A percentile compares a stretch with the other conserved stretches of the same genome.
These are phyloP conservation scores for Hapalemur alaotrensis DNA, from an alignment of 2,797 vertebrate species.

Conservation along the genomic window DNA sequence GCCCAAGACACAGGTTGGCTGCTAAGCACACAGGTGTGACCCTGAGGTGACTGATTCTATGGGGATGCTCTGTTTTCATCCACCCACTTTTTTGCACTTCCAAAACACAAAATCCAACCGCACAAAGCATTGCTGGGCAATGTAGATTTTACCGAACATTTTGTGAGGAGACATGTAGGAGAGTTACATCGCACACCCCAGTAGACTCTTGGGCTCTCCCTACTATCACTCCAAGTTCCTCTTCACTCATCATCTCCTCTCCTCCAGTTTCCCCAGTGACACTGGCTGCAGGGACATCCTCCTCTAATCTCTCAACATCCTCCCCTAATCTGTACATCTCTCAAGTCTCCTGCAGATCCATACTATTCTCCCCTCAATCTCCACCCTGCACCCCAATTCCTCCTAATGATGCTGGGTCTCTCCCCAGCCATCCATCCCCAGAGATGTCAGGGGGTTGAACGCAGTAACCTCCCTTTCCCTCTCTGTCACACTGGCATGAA, in stretches of 20 bases:
- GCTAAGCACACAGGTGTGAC: not conserved
- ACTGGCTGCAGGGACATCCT: not conserved
- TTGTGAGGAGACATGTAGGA: not conserved
- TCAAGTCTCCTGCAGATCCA: not conserved
- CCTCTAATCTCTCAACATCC: not conserved
- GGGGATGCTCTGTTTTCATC: not conserved
- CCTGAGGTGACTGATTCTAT: not conserved
- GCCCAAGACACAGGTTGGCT: too few species aligned
- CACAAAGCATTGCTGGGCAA: not conserved
- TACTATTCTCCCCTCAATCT: not conserved
- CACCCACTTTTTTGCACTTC: not conserved
- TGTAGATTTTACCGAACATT: not conserved
- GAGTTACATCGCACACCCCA: fast-evolving
- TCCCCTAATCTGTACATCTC: not conserved
- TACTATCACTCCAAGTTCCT: not conserved
- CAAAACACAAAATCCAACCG: not conserved
- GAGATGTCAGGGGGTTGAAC: not conserved
- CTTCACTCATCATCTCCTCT: too few species aligned
- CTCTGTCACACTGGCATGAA: not conserved
- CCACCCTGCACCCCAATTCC: not conserved
- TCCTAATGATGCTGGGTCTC: not conserved
- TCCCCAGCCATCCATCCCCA: too few species aligned
- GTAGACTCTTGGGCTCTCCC: too few species aligned
- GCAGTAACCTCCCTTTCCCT: not conserved
- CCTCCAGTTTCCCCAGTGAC: not conserved